Base-by-base conservation (phyloP, 2,797 vertebrate genomes). In the Periophthalmus magnuspinnatus region DNA sequence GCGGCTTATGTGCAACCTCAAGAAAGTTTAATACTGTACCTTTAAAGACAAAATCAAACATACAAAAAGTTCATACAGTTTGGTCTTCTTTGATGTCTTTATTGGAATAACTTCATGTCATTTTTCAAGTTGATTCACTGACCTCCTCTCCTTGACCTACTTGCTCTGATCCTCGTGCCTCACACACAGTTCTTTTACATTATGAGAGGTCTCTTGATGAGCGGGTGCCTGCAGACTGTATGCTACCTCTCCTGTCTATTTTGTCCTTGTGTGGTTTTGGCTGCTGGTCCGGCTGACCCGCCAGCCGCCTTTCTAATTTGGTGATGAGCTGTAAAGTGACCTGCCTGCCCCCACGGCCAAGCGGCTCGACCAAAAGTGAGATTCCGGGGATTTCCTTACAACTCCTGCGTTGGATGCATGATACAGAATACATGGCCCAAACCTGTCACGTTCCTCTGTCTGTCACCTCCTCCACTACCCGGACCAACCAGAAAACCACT, bases 271-370 rank as follows among this genome's bases (percentile, higher is more conserved):
- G 84, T 65, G 79, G 84, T 65, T 76, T 63, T 74, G 77, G 71
- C 80, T 74, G 80, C 77, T 81, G 83, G 72, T 78, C 76, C 24
- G 62, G 16, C 80, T 83, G 81, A 84, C 83, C 88, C 48, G 22
- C 83, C 86, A 41, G n/a, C 81, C 82, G 80, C 75, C 84, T 85
- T 87, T 91, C 88, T 91, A 93, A 92, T 93, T 91, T 91, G 89
- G 87, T 91, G 88, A 93, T 92, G 91, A 91, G 88, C 91, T 91
- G 92, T 92, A 93, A 94, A 86, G 83, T 82, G 90, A 94, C 87
- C 90, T 79, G 81, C 70, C 73, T 79, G 85, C 76, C 88, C 91
- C 75, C 62, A 52, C 19, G 56, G 69, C 57, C 17, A 24, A 71
- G 52, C 22, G 69, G 69, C 81, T 71, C 72, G 72, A 86, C 77